Conservation (phyloP, 2,888 invertebrate genomes). For the Lacanobia wlatinum region DNA sequence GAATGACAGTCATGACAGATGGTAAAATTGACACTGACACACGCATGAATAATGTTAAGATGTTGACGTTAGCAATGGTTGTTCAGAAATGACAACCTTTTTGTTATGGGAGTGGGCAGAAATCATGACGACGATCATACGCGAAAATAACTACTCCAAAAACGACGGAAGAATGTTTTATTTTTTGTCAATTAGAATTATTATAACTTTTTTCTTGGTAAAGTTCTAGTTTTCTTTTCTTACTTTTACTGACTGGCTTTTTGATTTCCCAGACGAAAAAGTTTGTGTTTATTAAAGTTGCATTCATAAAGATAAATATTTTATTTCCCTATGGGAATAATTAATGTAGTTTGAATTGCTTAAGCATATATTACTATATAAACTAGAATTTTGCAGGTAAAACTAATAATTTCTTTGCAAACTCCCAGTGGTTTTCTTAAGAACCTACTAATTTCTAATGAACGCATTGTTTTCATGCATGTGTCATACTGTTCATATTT, state of each 20-base stretch:
- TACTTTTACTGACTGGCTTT: too few relatives aligned
- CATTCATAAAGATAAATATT: too few relatives aligned
- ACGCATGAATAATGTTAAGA: background rate
- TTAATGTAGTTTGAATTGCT: too few relatives aligned
- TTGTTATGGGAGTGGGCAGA: background rate
- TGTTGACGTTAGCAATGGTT: background rate
- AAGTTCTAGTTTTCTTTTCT: too few relatives aligned
- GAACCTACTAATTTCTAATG: background rate
- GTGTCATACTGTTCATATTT: constrained; percentile 36
- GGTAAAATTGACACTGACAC: constrained; percentile 21
- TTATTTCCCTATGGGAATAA: too few relatives aligned
- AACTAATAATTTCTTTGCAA: background rate
- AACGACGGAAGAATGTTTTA: too few relatives aligned
- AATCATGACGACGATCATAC: background rate
- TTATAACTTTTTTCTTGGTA: too few relatives aligned
- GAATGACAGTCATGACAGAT: constrained; percentile 23
- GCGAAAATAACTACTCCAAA: too few relatives aligned
- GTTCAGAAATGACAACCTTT: constrained; percentile 11
- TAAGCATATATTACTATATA: too few relatives aligned
- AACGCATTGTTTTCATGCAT: constrained; percentile 35
- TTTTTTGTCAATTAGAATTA: too few relatives aligned
- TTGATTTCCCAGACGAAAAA: too few relatives aligned
- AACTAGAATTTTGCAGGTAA: background rate
- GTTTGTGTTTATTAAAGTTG: too few relatives aligned
- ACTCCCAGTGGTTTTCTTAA: background rate